phyloP scores from a whole-genome alignment of 2,888 invertebrate species.

The Cantharis lateralis region DNA sequence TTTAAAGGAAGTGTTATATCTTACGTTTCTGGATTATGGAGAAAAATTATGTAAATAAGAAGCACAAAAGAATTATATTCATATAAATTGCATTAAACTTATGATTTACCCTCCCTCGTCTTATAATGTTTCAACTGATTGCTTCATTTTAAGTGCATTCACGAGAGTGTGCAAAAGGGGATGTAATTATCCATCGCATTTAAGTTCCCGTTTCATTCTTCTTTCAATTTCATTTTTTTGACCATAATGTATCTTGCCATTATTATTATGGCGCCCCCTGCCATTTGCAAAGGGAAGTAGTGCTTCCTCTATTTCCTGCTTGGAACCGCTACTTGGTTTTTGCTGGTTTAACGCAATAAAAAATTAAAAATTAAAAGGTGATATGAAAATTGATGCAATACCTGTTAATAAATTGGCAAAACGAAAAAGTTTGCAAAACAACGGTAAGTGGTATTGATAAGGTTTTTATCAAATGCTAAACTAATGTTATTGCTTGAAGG shows the following conservation, averaged over 20 bases:
- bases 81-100: background rate
- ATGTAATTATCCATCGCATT: background rate
- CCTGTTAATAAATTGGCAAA: background rate
- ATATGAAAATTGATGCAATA: background rate
- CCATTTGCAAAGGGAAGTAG: background rate
- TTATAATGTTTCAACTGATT: background rate
- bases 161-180: background rate
- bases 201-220: background rate
- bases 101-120: background rate
- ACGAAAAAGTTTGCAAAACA: background rate
- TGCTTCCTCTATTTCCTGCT: background rate
- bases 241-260: background rate
- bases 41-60: background rate
- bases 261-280: background rate
- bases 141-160: background rate
- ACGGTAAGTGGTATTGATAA: background rate
- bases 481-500: background rate
- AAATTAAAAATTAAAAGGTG: background rate
- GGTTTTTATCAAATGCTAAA: background rate
- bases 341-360: background rate
- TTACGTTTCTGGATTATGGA: background rate
- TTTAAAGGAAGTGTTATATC: background rate
- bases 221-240: background rate
- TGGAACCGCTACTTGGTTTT: background rate
- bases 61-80: background rate